phyloP scores from a whole-genome alignment of 2,888 invertebrate genomes.

The Eucriotettix oculatus region DNA sequence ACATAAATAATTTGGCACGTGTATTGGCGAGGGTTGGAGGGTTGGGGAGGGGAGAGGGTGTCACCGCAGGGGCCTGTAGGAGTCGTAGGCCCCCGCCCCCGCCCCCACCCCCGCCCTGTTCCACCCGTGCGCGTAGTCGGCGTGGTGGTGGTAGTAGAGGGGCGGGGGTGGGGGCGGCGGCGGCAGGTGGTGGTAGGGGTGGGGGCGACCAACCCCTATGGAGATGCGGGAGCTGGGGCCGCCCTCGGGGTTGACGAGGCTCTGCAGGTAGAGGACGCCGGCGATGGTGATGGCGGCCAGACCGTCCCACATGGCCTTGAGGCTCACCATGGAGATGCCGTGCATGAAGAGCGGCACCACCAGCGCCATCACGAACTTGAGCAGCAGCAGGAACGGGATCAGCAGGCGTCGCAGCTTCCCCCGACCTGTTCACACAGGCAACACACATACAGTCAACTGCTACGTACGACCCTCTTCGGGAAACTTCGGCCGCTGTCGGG shows the following conservation, averaged over 20 bases:
- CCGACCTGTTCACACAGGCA: background rate
- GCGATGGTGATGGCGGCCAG: constrained; percentile 42
- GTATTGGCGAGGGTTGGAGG: too few relatives aligned
- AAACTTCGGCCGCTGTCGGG: background rate
- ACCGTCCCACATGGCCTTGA: constrained; percentile 46
- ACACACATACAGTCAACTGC: background rate
- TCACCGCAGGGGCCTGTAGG: constrained; percentile 10
- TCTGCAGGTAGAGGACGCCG: constrained; percentile 19
- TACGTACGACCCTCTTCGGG: background rate
- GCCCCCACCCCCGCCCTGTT: constrained; percentile 15
- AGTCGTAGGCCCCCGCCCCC: constrained; percentile 7
- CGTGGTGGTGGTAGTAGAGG: constrained; percentile 24
- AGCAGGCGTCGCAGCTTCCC: constrained; percentile 22
- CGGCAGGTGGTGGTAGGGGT: constrained; percentile 18
- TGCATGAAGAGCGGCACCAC: constrained; percentile 41
- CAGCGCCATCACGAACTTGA: constrained; percentile 43
- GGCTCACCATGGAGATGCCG: constrained; percentile 41
- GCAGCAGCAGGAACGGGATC: constrained; percentile 40
- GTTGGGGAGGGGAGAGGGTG: background rate
- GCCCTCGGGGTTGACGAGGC: constrained; percentile 7
- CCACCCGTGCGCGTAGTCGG: constrained; percentile 11
- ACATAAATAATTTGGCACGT: too few relatives aligned
- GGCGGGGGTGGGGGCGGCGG: constrained; percentile 18
- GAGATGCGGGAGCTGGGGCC: constrained; percentile 21
- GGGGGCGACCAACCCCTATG: constrained; percentile 23